phyloP scores from a whole-genome alignment of 2,797 vertebrate species.

The Microtus agrestis region DNA sequence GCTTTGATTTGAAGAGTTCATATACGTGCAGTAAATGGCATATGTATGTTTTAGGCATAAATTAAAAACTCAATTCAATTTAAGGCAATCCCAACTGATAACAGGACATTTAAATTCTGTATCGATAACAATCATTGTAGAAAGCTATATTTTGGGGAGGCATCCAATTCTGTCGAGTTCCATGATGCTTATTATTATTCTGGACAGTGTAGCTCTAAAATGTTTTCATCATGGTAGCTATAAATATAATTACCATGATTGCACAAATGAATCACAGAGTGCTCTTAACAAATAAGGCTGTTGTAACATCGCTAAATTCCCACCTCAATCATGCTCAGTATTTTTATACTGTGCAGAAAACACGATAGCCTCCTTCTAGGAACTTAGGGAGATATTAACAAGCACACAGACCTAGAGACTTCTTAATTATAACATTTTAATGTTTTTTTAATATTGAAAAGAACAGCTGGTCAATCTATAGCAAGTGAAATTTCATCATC shows the following conservation, averaged over 20 bases:
- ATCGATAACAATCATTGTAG: neutral
- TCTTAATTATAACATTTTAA: neutral
- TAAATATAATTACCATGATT: conserved; percentile 62
- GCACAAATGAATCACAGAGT: conserved; percentile 61
- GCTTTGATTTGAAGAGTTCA: neutral
- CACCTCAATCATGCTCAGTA: neutral
- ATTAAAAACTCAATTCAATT: neutral
- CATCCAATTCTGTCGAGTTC: neutral
- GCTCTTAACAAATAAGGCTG: conserved; percentile 43
- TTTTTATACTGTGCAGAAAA: neutral
- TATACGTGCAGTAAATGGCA: neutral
- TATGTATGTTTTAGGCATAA: neutral
- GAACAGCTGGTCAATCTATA: neutral
- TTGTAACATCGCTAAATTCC: neutral
- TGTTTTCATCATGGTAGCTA: conserved; percentile 23
- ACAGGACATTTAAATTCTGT: neutral
- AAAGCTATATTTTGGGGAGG: conserved; percentile 46
- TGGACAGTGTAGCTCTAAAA: conserved; percentile 37
- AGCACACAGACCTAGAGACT: neutral
- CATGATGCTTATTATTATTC: conserved; percentile 48
- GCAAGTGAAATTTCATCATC: neutral
- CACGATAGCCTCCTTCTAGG: conserved; percentile 36
- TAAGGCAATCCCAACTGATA: neutral
- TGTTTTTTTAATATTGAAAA: neutral
- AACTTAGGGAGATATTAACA: conserved; percentile 30